These are phyloP conservation scores for Dipus sagitta DNA, from an alignment of 2,797 vertebrate genomes.

Conservation along the genomic window DNA sequence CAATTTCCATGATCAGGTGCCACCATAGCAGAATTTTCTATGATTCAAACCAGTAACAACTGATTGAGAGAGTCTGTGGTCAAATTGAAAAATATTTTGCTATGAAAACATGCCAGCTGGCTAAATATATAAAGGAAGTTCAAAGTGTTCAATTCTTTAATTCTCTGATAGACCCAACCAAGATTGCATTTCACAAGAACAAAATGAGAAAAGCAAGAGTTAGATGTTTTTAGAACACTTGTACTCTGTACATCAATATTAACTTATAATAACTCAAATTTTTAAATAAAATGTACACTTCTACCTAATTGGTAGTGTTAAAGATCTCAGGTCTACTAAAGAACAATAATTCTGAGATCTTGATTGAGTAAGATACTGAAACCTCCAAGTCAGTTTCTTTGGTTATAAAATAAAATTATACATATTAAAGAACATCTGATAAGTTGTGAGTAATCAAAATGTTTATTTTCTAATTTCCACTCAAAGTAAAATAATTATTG, in stretches of 20 bases:
- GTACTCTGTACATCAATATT: conserved; percentile 33
- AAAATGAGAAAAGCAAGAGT: conserved; percentile 61
- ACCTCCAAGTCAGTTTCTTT: not conserved
- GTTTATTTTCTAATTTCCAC: conserved; percentile 3
- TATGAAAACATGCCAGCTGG: conserved; percentile 81
- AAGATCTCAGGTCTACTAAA: not conserved
- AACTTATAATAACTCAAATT: conserved; percentile 45
- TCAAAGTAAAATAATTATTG: conserved; percentile 35
- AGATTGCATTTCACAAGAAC: conserved; percentile 76
- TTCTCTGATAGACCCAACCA: conserved; percentile 73
- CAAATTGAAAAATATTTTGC: conserved; percentile 83
- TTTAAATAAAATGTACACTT: conserved; percentile 57
- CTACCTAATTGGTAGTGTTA: conserved; percentile 28
- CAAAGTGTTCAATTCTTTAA: conserved; percentile 77
- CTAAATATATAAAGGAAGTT: conserved; percentile 80
- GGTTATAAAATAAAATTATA: conserved; percentile 45
- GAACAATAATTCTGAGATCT: not conserved
- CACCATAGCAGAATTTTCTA: conserved; percentile 77
- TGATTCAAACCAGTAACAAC: conserved; percentile 82
- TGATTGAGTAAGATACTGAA: not conserved
- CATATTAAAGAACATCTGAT: conserved; percentile 26
- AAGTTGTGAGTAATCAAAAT: not conserved
- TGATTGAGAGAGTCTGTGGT: conserved; percentile 78
- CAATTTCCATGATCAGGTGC: conserved; percentile 83
- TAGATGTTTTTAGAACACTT: conserved; percentile 46